Evolutionary conservation across 2,888 invertebrate species (phyloP).

Genomic region (Alsophila aescularia): DNA sequence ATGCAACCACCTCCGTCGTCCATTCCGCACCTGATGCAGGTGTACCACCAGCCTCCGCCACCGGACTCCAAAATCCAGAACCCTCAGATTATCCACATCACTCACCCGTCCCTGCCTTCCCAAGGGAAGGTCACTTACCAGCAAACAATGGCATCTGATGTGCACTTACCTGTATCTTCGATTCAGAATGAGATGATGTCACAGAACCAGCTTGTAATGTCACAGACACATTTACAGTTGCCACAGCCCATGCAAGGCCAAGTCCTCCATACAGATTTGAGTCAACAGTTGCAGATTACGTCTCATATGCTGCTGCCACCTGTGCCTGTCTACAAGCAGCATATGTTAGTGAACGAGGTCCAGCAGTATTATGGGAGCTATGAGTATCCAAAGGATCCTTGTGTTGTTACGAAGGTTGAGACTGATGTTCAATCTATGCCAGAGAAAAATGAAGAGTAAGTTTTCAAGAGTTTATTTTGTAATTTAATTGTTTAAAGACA

Average conservation of each 20-base stretch:
- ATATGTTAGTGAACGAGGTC: slow-evolving; percentile 63
- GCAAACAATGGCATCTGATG: slow-evolving; percentile 62
- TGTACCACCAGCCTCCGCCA: slow-evolving; percentile 63
- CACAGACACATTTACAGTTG: slow-evolving; percentile 62
- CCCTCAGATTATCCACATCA: slow-evolving; percentile 62
- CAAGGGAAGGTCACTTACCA: slow-evolving; percentile 70
- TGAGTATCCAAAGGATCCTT: slow-evolving; percentile 64
- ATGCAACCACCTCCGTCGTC: slow-evolving; percentile 52
- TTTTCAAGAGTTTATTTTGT: slow-evolving; percentile 15
- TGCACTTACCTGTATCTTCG: slow-evolving; percentile 62
- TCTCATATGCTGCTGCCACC: slow-evolving; percentile 70
- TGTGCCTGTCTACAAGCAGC: slow-evolving; percentile 63
- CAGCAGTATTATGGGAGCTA: slow-evolving; percentile 67
- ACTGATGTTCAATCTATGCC: slow-evolving; percentile 45
- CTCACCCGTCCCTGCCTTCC: slow-evolving; percentile 61
- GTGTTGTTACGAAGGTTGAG: slow-evolving; percentile 61
- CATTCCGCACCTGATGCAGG: slow-evolving; percentile 71
- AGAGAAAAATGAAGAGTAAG: slow-evolving; percentile 63
- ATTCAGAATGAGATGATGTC: slow-evolving; percentile 61
- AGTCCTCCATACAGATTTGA: slow-evolving; percentile 61
- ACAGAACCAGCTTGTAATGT: slow-evolving; percentile 70
- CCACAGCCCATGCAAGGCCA: slow-evolving; percentile 51
- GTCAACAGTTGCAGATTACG: slow-evolving; percentile 64
- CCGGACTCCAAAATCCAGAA: slow-evolving; percentile 53
- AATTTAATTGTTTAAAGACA: no score